phyloP scores from a whole-genome alignment of 2,888 invertebrate genomes.

The Brenthis ino region DNA sequence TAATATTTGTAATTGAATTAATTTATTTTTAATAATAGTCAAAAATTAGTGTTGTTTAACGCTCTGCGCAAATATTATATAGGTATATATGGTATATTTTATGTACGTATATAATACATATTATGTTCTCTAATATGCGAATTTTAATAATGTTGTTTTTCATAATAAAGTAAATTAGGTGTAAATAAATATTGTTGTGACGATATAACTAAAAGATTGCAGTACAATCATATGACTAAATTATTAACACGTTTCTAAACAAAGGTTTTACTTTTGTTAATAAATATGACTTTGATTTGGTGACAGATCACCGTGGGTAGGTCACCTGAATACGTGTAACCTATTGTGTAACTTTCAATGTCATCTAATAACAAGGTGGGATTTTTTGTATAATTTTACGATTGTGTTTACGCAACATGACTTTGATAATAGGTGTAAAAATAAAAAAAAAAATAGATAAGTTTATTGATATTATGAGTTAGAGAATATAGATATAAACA shows the following conservation, averaged over 20 bases:
- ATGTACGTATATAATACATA: no score
- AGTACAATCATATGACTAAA: conserved; percentile 23
- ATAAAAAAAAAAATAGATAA: no score
- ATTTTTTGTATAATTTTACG: conserved; percentile 31
- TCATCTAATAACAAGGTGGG: conserved; percentile 39
- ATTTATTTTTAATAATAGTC: neutral
- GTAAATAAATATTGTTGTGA: conserved; percentile 14
- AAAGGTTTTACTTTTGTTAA: conserved; percentile 48
- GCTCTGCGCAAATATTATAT: no score
- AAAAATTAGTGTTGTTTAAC: neutral
- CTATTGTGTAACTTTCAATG: conserved; percentile 44
- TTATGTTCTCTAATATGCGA: no score
- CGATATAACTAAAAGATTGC: conserved; percentile 17
- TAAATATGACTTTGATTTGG: conserved; percentile 57
- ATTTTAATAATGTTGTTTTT: neutral
- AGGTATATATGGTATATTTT: no score
- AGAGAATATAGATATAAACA: no score
- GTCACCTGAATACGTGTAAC: conserved; percentile 43
- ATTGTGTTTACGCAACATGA: conserved; percentile 29
- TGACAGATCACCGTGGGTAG: conserved; percentile 33
- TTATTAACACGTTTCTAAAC: conserved; percentile 41
- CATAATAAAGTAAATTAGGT: neutral
- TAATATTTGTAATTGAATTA: neutral
- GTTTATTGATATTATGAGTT: no score
- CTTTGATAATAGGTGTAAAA: neutral